Base-by-base conservation (phyloP, 2,888 invertebrate genomes). In the Epinotia ramella region DNA sequence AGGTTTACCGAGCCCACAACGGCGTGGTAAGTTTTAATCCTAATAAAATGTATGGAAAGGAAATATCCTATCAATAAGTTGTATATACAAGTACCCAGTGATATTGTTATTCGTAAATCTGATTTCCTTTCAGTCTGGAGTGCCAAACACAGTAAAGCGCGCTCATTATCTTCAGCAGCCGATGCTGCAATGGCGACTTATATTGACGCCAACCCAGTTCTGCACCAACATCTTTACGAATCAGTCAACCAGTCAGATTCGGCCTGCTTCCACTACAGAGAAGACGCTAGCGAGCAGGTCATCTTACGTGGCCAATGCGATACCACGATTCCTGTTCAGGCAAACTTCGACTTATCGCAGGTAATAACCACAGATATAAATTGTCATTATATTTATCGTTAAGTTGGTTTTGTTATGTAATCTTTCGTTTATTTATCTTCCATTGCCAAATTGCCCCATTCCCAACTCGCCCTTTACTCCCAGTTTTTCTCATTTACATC, bases 241-340 rank as follows among this genome's bases (percentile, higher is more conserved):
- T 3, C 76, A 0, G 89, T 91, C 0, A 78, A 86, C 77, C 92
- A 91, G 79, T 81, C 77, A 5, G 86, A 88, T 69, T 77, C 56
- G 0, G 86, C 87, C n/a, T 94, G 94, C 82, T 93, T 93, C 90
- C 86, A 91, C 81, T 92, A 93, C 77, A 93, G 92, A 0, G 81
- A 77, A 2, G 80, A 81, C 11, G 79, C 82, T 6, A 88, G 84
- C 1, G 79, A 83, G 11, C 83, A 81, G 57, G 83, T 93, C 68
- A 85, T 92, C 28, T 65, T 94, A 20, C 91, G 89, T 69, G 94
- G 94, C 49, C 90, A 89, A 77, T 94, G 94, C 57, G 89, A 92
- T 78, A 12, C 53, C 0, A 79, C 79, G 63, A 92, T 93, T 73
- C 85, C 90, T 3, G 88, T 88, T 6, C 82, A 86, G 28, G 75